These are phyloP conservation scores for Macaca fascicularis DNA, from an alignment of 2,113 vertebrate species.

Conservation along the genomic window DNA sequence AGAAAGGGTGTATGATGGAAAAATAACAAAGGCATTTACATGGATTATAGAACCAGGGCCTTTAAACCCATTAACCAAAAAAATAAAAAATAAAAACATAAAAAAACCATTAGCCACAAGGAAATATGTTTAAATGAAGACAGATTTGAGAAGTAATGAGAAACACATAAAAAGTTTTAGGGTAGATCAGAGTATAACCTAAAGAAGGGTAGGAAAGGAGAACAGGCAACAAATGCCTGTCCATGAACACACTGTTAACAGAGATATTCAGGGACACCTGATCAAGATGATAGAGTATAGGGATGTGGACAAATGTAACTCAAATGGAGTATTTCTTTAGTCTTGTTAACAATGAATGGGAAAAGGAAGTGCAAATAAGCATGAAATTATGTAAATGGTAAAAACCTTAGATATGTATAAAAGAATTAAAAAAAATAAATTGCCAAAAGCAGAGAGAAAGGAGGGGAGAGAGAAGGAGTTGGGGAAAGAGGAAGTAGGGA, in stretches of 20 bases:
- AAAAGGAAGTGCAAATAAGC: background rate
- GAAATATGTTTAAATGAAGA: background rate
- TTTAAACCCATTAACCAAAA: background rate
- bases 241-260: too few species aligned
- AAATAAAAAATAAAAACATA: too few species aligned
- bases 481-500: rapidly evolving
- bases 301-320: background rate
- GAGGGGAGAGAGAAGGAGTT: rapidly evolving
- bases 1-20: background rate
- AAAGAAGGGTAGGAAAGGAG: background rate
- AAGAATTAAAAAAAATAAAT: slow-evolving; percentile 19
- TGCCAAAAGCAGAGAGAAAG: background rate
- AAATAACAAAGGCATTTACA: background rate
- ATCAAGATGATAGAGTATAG: background rate
- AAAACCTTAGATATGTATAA: background rate
- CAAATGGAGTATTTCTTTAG: background rate
- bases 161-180: background rate
- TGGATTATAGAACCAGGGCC: background rate
- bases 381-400: background rate
- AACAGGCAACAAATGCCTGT: background rate
- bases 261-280: background rate
- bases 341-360: background rate
- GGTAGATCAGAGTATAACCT: background rate
- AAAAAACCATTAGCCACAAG: background rate
- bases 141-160: slow-evolving; percentile 10